phyloP scores from a whole-genome alignment of 2,113 vertebrate species.

The Baryphthengus martii region DNA sequence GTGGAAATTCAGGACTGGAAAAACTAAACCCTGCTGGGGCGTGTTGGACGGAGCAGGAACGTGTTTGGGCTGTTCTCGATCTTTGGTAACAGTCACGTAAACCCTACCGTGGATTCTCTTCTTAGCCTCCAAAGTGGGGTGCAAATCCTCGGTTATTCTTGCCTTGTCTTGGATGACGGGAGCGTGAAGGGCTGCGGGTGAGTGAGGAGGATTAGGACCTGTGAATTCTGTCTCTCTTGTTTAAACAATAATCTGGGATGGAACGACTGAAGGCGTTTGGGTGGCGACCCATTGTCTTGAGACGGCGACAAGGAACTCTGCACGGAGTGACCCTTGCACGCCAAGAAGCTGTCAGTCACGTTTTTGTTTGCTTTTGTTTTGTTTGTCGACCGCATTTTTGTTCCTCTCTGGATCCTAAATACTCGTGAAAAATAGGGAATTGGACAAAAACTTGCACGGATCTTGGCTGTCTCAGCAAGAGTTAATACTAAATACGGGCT shows the following conservation, averaged over 20 bases:
- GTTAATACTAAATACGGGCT: neutral
- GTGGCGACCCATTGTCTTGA: neutral
- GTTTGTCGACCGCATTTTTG: neutral
- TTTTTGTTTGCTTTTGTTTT: neutral
- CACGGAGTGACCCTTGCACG: too few relatives aligned
- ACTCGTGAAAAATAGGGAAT: neutral
- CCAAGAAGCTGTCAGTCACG: neutral
- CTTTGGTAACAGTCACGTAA: neutral
- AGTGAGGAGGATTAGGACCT: neutral
- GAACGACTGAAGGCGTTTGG: rapidly evolving
- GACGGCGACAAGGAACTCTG: neutral
- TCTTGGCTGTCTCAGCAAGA: neutral
- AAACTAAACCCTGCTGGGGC: neutral
- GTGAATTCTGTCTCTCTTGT: neutral
- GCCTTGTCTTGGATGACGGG: neutral
- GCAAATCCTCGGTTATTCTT: neutral
- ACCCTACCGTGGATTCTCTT: neutral
- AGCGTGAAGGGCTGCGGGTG: neutral
- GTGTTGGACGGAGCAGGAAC: rapidly evolving
- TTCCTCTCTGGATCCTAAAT: neutral
- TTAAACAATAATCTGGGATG: neutral
- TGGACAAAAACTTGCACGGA: rapidly evolving
- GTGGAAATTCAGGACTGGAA: neutral
- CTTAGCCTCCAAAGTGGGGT: neutral
- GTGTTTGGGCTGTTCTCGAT: neutral